Percentiles rank a stretch among this genome's conserved stretches.
Conservation (phyloP, 2,113 vertebrate genomes). For the Chauna torquata region DNA sequence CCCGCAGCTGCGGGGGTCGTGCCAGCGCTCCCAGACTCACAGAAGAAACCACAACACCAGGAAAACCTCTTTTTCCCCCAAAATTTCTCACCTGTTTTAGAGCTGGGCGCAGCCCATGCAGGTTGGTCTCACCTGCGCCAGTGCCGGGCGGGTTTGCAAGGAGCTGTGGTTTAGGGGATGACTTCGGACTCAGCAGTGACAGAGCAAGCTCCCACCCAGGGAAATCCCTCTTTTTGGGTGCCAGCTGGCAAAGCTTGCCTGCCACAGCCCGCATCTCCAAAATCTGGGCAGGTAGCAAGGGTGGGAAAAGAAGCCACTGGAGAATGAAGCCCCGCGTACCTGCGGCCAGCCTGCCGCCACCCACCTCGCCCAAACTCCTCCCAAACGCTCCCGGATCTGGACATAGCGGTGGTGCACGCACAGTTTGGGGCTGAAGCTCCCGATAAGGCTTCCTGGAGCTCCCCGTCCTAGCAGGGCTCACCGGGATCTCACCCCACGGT, state of each 20-base stretch:
- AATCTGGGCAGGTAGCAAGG: not conserved
- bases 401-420: not conserved
- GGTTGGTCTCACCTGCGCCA: not conserved
- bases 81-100: not conserved
- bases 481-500: too few relatives aligned
- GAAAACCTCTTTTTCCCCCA: not conserved
- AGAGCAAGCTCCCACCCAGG: not conserved
- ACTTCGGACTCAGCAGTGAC: accelerated
- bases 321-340: not conserved
- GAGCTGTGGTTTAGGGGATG: accelerated
- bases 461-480: accelerated
- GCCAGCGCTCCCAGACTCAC: too few relatives aligned
- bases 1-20: too few relatives aligned
- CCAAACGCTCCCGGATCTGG: accelerated
- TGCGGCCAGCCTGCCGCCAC: not conserved
- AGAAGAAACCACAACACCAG: too few relatives aligned
- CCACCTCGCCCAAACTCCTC: accelerated
- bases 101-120: not conserved
- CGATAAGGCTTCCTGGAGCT: accelerated
- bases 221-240: not conserved
- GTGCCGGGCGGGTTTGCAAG: too few relatives aligned
- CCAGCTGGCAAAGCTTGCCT: not conserved
- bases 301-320: not conserved
- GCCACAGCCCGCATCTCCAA: not conserved
- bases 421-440: not conserved